Evolutionary conservation across 2,888 invertebrate species (phyloP), one percentile per base, ranked within the genome.

Genomic region (Galeruca laticollis): DNA sequence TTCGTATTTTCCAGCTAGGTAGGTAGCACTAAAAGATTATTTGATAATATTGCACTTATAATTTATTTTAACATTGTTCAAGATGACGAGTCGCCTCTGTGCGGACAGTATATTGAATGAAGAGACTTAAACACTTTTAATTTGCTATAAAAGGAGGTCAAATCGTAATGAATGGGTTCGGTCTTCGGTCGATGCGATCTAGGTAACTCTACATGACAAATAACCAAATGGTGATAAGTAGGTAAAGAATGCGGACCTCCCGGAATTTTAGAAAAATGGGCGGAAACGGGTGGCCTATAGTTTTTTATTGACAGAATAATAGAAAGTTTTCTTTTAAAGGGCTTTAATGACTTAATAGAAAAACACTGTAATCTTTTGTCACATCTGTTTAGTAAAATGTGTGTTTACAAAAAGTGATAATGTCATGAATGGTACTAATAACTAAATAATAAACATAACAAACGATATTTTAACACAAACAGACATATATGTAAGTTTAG

Each of bases 141-240:
- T 56, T 56, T 56, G 56, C 56, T n/a, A 56, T 56, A 31, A 56
- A 56, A 56, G 56, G 56, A 56, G 56, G 56, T 56, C 56, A 33
- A 31, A 33, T 31, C n/a, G 33, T 18, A 18, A 56, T 33, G 56
- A 33, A 56, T 56, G 56, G 56, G 56, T 11, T 54, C 31, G 56
- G 52, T 52, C 31, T 11, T 54, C 31, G 56, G 52, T 52, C 31
- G 52, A 52, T 26, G 52, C 3, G 21, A n/a, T n/a, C n/a, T n/a
- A 21, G 31, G 20, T 10, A 13, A 13, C 2, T 15, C 15, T 8
- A 8, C 2, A 13, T 26, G 8, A 52, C 11, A 21, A 52, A 52
- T 31, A n/a, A 49, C 49, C 5, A 52, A 52, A 31, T 26, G 21
- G 31, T 26, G 52, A 26, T 21, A 52, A 52, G 26, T 52, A 52